Percentiles rank a stretch among this genome's conserved stretches.
Evolutionary conservation across 2,797 vertebrate genomes (phyloP).

Genomic region (Naso thynnoides): DNA sequence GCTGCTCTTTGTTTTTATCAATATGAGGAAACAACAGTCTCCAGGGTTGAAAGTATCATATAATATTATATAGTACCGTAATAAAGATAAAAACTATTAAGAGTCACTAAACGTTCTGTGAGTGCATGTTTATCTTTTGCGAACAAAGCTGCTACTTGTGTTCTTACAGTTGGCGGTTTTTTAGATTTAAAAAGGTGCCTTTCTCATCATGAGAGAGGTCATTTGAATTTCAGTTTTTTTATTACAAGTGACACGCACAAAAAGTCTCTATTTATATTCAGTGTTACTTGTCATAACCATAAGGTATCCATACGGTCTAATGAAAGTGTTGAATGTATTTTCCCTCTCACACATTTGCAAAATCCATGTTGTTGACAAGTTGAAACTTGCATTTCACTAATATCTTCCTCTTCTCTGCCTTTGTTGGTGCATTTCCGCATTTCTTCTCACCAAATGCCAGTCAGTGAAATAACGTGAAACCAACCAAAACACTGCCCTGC

Average conservation of each 20-base stretch:
- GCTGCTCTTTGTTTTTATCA: not conserved
- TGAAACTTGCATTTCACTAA: not conserved
- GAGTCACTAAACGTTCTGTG: not conserved
- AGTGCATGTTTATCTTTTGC: not conserved
- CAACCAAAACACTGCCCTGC: too few species aligned
- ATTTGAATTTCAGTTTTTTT: not conserved
- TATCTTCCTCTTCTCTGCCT: not conserved
- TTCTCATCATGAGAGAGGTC: not conserved
- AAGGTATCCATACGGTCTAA: not conserved
- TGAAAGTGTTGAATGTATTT: not conserved
- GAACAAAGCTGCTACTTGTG: not conserved
- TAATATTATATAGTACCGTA: not conserved
- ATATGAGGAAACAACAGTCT: not conserved
- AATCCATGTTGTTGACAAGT: not conserved
- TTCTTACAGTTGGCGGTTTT: not conserved
- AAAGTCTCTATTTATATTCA: not conserved
- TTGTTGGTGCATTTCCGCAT: not conserved
- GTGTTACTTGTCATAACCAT: not conserved
- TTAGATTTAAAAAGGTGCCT: not conserved
- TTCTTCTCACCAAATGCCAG: not conserved
- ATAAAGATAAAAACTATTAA: constrained; percentile 5
- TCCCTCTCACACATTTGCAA: not conserved
- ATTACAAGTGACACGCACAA: not conserved
- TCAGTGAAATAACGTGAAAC: not conserved
- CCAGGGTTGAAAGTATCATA: not conserved